A percentile compares a stretch with the other conserved stretches of the same genome.
phyloP scores from a whole-genome alignment of 2,888 invertebrate genomes.

The Parochlus steinenii region DNA sequence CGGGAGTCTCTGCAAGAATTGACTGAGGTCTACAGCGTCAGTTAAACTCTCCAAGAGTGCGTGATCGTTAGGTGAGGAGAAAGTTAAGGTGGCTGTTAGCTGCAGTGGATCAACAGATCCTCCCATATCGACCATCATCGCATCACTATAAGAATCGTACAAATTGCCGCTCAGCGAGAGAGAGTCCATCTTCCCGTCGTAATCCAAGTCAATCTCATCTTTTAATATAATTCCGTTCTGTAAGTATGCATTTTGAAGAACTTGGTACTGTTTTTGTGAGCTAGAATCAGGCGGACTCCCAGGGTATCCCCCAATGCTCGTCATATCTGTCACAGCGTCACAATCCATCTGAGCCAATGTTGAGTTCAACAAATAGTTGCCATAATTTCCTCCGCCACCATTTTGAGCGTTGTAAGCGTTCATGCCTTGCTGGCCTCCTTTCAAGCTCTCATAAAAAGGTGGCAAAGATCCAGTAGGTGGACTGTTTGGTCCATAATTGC shows the following conservation, averaged over 20 bases:
- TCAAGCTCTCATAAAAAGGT: conserved; percentile 77
- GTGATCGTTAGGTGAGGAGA: conserved; percentile 61
- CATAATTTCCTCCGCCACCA: conserved; percentile 43
- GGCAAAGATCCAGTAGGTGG: conserved; percentile 75
- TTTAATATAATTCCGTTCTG: conserved; percentile 48
- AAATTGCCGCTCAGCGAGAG: conserved; percentile 39
- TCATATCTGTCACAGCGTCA: conserved; percentile 48
- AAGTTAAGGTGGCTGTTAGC: conserved; percentile 65
- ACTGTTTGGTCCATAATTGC: conserved; percentile 75
- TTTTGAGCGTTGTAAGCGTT: conserved; percentile 46
- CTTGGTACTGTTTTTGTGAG: conserved; percentile 54
- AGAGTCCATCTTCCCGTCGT: conserved; percentile 54
- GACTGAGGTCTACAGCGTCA: conserved; percentile 62
- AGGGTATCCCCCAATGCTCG: conserved; percentile 18
- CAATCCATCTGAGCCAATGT: conserved; percentile 53
- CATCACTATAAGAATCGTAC: conserved; percentile 42
- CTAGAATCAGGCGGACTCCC: conserved; percentile 13
- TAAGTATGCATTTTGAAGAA: conserved; percentile 59
- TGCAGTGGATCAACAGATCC: conserved; percentile 65
- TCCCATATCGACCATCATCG: conserved; percentile 72
- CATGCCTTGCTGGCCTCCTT: conserved; percentile 49
- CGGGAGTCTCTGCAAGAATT: conserved; percentile 53
- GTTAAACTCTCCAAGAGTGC: conserved; percentile 57
- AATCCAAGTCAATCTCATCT: conserved; percentile 62
- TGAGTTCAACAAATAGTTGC: conserved; percentile 41